Percentiles rank a stretch among this genome's conserved stretches.
Conservation (phyloP, 2,888 invertebrate genomes). For the Andrena camellia region DNA sequence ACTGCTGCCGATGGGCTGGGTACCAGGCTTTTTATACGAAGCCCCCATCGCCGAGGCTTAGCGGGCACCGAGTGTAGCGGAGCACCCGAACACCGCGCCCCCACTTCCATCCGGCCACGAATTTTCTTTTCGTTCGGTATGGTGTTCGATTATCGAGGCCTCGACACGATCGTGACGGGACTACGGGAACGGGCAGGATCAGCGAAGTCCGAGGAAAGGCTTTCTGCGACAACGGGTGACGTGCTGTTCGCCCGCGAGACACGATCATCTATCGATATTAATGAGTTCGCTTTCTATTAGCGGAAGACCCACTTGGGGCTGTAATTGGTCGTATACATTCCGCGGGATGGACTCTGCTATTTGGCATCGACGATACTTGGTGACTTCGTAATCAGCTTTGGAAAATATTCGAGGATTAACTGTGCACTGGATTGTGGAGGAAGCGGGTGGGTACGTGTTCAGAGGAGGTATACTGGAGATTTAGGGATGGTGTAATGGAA, state of each 20-base stretch:
- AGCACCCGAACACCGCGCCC: conserved; percentile 63
- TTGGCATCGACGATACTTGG: conserved; percentile 34
- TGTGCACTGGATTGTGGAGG: background rate
- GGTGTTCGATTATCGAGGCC: conserved; percentile 85
- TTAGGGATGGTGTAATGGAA: too few species aligned
- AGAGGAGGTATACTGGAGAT: background rate
- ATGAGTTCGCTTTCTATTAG: conserved; percentile 55
- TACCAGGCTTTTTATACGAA: conserved; percentile 83
- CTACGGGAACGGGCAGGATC: conserved; percentile 65
- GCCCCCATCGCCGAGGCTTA: conserved; percentile 67
- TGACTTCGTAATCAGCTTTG: conserved; percentile 38
- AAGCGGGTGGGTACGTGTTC: background rate
- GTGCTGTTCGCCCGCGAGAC: conserved; percentile 24
- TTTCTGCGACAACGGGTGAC: conserved; percentile 12
- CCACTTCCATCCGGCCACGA: conserved; percentile 75
- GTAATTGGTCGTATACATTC: conserved; percentile 46
- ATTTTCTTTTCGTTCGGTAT: conserved; percentile 85
- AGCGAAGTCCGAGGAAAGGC: conserved; percentile 49
- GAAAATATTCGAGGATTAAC: background rate
- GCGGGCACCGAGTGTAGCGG: conserved; percentile 45
- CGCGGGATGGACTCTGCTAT: conserved; percentile 36
- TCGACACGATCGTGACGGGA: conserved; percentile 78
- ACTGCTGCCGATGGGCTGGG: conserved; percentile 83
- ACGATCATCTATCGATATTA: conserved; percentile 47
- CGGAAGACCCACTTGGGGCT: conserved; percentile 41